Evolutionary conservation across 2,888 invertebrate species (phyloP), one percentile per base, ranked within the genome.

Genomic region (Ichneumon xanthorius): DNA sequence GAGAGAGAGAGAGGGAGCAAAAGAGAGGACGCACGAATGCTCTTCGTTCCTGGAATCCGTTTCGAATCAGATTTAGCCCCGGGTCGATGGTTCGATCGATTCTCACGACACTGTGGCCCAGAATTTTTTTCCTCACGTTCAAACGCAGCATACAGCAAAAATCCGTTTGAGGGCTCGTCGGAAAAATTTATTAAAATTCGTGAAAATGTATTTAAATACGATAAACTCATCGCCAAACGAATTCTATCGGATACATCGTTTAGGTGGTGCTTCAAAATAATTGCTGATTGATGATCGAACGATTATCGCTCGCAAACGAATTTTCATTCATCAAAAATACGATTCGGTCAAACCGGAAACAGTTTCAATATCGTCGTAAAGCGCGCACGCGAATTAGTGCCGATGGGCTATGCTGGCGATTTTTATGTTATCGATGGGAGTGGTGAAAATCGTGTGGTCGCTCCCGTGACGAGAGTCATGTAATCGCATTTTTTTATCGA

Each of bases 11-110:
- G 80, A 58, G 16, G 63, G 70, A 53, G 45, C 40, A 50, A 55
- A 53, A 80, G 50, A 70, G 67, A 58, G 4, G 50, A 77, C 53
- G 71, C 75, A 67, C 84, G 73, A 77, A 80, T 80, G 83, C 65
- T 71, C 67, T 78, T 50, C 67, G 58, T 58, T 78, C 30, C 55
- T 30, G 48, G 16, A 84, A 84, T 81, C 76, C 63, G 77, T 77
- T 77, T 72, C 80, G 68, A 72, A 72, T 72, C 40, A 37, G 33
- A 40, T 33, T 63, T 30, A 30, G 14, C 53, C 37, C 11, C 33
- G 65, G 37, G 16, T 76, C 50, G 40, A 37, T n/a, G 26, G 53
- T 45, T 65, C 77, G 40, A 55, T 67, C 77, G 77, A 77, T 77
- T 77, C 40, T 67, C 67, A 67, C 77, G 63, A 63, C 30, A 33